Percentiles rank a stretch among this genome's conserved stretches.
phyloP scores from a whole-genome alignment of 2,113 vertebrate species.

The Bungarus multicinctus region DNA sequence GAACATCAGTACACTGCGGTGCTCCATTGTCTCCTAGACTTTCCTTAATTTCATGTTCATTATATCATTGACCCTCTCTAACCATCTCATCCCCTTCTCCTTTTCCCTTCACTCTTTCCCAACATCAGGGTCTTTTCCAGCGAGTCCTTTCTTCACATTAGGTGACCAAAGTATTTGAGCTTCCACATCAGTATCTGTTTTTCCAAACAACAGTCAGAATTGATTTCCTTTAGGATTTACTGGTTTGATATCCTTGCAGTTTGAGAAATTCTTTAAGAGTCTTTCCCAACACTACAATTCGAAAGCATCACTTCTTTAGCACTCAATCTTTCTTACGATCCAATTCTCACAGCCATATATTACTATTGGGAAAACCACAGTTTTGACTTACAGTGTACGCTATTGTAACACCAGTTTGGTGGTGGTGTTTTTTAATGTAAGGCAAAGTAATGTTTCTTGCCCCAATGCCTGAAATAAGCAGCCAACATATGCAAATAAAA shows the following conservation, averaged over 20 bases:
- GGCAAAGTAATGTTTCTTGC: neutral
- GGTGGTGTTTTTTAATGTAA: neutral
- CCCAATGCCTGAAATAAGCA: neutral
- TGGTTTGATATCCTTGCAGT: neutral
- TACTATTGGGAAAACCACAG: no score
- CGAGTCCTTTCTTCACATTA: neutral
- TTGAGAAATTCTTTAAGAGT: neutral
- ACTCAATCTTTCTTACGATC: neutral
- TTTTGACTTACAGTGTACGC: no score
- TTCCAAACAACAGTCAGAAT: neutral
- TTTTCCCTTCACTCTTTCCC: neutral
- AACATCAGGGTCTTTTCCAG: neutral
- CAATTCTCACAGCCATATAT: neutral
- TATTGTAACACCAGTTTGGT: neutral
- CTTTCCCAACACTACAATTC: no score
- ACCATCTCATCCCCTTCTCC: neutral
- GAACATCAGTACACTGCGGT: neutral
- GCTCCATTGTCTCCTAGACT: neutral
- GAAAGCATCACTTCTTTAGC: neutral
- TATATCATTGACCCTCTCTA: neutral
- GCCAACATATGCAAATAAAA: neutral
- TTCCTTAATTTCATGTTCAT: neutral
- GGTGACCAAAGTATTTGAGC: neutral
- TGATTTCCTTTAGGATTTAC: neutral
- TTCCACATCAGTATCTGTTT: neutral